Conservation (phyloP, 2,888 invertebrate genomes). For the Teinopalpus imperialis region DNA sequence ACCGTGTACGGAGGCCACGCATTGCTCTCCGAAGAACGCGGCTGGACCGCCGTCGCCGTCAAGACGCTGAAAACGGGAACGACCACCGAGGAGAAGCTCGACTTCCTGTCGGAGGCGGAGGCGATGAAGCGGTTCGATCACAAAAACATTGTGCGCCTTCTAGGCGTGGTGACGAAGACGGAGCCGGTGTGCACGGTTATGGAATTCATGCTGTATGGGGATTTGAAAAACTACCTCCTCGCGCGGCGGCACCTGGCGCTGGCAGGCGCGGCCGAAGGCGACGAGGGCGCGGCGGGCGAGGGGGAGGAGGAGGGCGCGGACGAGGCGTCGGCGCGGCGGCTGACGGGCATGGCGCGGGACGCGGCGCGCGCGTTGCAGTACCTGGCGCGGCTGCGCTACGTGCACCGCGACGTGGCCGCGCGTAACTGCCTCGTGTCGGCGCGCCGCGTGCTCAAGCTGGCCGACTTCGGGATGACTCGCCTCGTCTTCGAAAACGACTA, state of each 20-base stretch:
- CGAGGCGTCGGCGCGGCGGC: constrained; percentile 88
- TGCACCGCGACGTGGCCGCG: constrained; percentile 93
- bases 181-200: constrained; percentile 95
- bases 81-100: constrained; percentile 91
- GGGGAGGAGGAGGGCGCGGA: constrained; percentile 89
- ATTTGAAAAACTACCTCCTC: constrained; percentile 93
- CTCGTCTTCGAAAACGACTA: constrained; percentile 94
- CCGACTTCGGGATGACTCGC: constrained; percentile 96
- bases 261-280: constrained; percentile 85
- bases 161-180: constrained; percentile 92
- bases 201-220: constrained; percentile 97
- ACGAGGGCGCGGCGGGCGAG: constrained; percentile 83
- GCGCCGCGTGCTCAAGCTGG: constrained; percentile 87
- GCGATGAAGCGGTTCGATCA: constrained; percentile 97
- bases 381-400: constrained; percentile 91
- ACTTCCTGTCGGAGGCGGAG: constrained; percentile 95
- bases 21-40: constrained; percentile 78
- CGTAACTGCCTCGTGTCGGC: constrained; percentile 91
- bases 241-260: constrained; percentile 91
- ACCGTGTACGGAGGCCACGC: constrained; percentile 96
- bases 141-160: constrained; percentile 91
- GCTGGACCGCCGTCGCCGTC: constrained; percentile 93
- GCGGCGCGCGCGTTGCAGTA: constrained; percentile 93
- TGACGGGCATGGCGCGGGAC: constrained; percentile 94
- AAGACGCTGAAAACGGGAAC: constrained; percentile 94